Evolutionary conservation across 2,888 invertebrate genomes (phyloP).

Genomic region (Lasioglossum leucozonium): DNA sequence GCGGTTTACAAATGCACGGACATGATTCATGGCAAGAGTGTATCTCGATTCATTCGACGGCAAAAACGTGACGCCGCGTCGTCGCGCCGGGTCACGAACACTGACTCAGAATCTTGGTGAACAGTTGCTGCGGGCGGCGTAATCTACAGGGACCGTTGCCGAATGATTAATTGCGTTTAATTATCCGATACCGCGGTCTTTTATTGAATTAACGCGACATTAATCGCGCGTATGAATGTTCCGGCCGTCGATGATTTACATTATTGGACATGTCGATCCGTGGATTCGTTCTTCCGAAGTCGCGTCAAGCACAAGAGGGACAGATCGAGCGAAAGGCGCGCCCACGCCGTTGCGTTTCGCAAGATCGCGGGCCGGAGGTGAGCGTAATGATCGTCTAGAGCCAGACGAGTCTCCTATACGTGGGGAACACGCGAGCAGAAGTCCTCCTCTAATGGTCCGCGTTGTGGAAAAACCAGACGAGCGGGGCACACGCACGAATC

Average conservation of each 20-base stretch:
- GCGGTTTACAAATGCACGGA: not conserved
- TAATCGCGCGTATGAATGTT: not conserved
- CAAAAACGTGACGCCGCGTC: conserved; percentile 3
- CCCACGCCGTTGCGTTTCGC: conserved; percentile 23
- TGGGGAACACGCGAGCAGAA: conserved; percentile 17
- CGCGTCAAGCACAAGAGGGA: too few relatives aligned
- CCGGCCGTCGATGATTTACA: not conserved
- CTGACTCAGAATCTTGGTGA: not conserved
- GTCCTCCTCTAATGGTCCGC: conserved; percentile 44
- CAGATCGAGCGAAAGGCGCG: not conserved
- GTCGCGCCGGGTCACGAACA: not conserved
- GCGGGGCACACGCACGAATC: not conserved
- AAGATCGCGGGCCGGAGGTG: conserved; percentile 24
- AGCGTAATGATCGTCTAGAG: conserved; percentile 45
- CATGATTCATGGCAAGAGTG: not conserved
- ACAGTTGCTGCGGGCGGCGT: not conserved
- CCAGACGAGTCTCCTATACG: conserved; percentile 38
- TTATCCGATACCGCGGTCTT: not conserved
- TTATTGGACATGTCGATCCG: not conserved
- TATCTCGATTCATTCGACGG: not conserved
- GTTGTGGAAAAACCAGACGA: conserved; percentile 12
- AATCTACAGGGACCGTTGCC: not conserved
- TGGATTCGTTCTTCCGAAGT: not conserved
- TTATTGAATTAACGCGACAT: not conserved
- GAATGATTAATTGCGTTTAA: conserved; percentile 1